A percentile compares a stretch with the other conserved stretches of the same genome.
Conservation (phyloP, 2,113 vertebrate genomes). For the Delphinapterus leucas region DNA sequence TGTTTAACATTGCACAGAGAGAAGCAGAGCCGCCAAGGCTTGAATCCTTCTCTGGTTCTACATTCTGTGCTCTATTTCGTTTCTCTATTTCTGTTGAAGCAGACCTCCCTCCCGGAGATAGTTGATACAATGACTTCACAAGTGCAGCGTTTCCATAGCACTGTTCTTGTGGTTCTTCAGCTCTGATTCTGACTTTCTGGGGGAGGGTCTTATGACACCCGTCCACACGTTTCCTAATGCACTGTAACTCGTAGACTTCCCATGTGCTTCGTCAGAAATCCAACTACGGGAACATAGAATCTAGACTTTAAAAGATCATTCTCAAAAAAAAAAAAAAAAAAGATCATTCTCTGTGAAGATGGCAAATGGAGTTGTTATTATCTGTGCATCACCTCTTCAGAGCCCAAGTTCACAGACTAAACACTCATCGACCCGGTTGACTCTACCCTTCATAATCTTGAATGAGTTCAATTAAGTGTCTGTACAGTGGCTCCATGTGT, state of each 20-base stretch:
- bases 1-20: neutral
- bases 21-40: neutral
- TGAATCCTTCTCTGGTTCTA: neutral
- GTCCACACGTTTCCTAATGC: neutral
- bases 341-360: conserved; percentile 18
- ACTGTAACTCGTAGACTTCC: neutral
- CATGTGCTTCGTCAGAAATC: neutral
- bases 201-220: neutral
- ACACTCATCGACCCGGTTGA: neutral
- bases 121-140: neutral
- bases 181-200: neutral
- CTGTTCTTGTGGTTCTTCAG: neutral
- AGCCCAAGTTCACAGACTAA: conserved; percentile 33
- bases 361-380: neutral
- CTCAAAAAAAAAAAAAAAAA: neutral
- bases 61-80: neutral
- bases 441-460: conserved; percentile 40
- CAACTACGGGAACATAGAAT: neutral
- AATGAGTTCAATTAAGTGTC: conserved; percentile 63
- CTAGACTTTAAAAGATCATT: neutral
- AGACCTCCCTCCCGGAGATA: neutral
- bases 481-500: conserved; percentile 47
- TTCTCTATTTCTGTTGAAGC: neutral
- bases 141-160: neutral
- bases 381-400: conserved; percentile 37